phyloP scores from a whole-genome alignment of 2,888 invertebrate genomes.

The Tyria jacobaeae region DNA sequence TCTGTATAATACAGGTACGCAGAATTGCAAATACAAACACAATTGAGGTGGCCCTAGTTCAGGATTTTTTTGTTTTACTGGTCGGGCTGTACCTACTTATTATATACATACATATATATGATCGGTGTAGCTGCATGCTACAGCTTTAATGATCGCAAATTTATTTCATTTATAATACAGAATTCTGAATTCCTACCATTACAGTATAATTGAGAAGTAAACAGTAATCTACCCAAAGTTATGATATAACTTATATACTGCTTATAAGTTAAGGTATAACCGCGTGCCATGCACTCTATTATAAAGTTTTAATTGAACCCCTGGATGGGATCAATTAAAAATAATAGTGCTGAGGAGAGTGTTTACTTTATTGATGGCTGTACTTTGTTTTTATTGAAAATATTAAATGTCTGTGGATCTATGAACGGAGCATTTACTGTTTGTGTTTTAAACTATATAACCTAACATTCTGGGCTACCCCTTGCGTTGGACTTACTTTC shows the following conservation, averaged over 20 bases:
- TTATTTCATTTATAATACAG: too few relatives aligned
- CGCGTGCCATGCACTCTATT: conserved; percentile 37
- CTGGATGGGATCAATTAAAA: conserved; percentile 47
- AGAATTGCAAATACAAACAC: too few relatives aligned
- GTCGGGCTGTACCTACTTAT: too few relatives aligned
- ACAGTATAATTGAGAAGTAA: not conserved
- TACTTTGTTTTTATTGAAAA: conserved; percentile 18
- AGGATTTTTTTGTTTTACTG: too few relatives aligned
- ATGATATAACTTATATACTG: conserved; percentile 35
- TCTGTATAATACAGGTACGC: too few relatives aligned
- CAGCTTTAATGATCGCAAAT: too few relatives aligned
- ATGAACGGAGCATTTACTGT: not conserved
- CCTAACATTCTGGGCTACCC: not conserved
- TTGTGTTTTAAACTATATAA: not conserved
- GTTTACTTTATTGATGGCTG: conserved; percentile 29
- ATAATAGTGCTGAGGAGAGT: conserved; percentile 35
- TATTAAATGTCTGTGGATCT: not conserved
- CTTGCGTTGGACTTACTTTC: too few relatives aligned
- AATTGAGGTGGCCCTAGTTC: too few relatives aligned
- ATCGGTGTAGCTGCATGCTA: too few relatives aligned
- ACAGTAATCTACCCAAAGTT: conserved; percentile 14
- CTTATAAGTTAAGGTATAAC: conserved; percentile 31
- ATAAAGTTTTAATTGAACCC: conserved; percentile 48
- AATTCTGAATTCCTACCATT: too few relatives aligned
- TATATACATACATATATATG: too few relatives aligned